A percentile compares a stretch with the other conserved stretches of the same genome.
Conservation (phyloP, 2,888 invertebrate species). For the Cistogaster globosa region DNA sequence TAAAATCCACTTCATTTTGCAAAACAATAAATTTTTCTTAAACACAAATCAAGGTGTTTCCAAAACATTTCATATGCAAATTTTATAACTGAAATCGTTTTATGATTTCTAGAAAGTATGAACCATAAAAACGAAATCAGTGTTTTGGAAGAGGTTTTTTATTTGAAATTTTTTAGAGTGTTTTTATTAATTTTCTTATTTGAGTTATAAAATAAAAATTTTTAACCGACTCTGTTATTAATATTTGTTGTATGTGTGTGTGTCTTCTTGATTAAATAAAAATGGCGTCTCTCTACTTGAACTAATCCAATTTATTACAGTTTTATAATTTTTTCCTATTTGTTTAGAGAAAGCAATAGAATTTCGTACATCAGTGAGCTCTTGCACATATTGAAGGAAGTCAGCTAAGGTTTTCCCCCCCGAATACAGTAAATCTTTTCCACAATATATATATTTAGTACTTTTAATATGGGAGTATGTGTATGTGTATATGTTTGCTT, state of each 20-base stretch:
- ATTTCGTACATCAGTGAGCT: slow-evolving; percentile 34
- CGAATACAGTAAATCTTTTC: too few relatives aligned
- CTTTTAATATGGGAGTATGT: neutral
- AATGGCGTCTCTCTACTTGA: slow-evolving; percentile 80
- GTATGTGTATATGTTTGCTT: too few relatives aligned
- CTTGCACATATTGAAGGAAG: slow-evolving; percentile 13
- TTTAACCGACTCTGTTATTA: slow-evolving; percentile 1
- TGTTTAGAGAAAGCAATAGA: slow-evolving; percentile 73
- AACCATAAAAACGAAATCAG: slow-evolving; percentile 56
- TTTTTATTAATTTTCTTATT: slow-evolving; percentile 36
- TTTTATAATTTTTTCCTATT: slow-evolving; percentile 80
- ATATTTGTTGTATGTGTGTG: neutral
- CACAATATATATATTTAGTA: neutral
- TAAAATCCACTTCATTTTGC: slow-evolving; percentile 59
- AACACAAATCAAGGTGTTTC: slow-evolving; percentile 54
- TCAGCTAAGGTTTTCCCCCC: too few relatives aligned
- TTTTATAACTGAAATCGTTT: slow-evolving; percentile 12
- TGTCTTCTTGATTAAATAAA: slow-evolving; percentile 66
- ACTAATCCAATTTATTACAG: slow-evolving; percentile 83
- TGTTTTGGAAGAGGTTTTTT: slow-evolving; percentile 61
- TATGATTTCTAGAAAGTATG: slow-evolving; percentile 1
- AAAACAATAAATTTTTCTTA: slow-evolving; percentile 41
- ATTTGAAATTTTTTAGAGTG: slow-evolving; percentile 7
- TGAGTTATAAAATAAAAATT: slow-evolving; percentile 30
- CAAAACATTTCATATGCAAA: slow-evolving; percentile 64